Base-by-base conservation (phyloP, 2,888 invertebrate species). In the Chaetogeoica ovagalla region DNA sequence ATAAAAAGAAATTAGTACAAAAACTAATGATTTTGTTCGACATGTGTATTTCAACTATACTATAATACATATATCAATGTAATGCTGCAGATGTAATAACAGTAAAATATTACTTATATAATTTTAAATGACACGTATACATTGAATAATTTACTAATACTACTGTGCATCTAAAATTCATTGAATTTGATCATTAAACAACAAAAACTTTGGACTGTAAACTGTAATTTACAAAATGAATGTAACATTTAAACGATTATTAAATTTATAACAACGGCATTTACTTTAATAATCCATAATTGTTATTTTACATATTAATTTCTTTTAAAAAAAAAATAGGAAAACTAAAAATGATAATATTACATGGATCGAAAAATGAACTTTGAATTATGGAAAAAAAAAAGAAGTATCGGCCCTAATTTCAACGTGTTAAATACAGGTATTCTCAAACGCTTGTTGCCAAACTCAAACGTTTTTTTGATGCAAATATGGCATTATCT, bases 391-490 rank as follows among this genome's bases (percentile, higher is more conserved):
- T 76, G 19, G 57, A 71, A 17, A 43, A 17, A 65, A 71, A 17
- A 43, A 17, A 52, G 7, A 19, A n/a, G n/a, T 52, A 62, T 48
- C 59, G n/a, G 19, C 9, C 37, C 15, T 37, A 7, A 71, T 68
- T 48, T 59, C 30, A 59, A 59, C 2, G 23, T 48, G 59, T 30
- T 23, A 48, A 5, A n/a, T n/a, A 23, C 11, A 37, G 19, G 19
- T n/a, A 19, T 66, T 30, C 23, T 76, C 13, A 59, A 9, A 79
- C 79, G 43, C 55, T 71, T 37, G 79, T 71, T 57, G 79, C 71
- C 30, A 70, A 71, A 63, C 69, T 71, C 37, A 39, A 65, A 63
- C 70, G 70, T 43, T 57, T 79, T 71, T 71, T 79, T 13, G 79
- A n/a, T 23, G 57, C 30, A 57, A 57, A 71, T 15, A 70, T 62